phyloP scores from a whole-genome alignment of 2,797 vertebrate species.

The Fringilla coelebs region DNA sequence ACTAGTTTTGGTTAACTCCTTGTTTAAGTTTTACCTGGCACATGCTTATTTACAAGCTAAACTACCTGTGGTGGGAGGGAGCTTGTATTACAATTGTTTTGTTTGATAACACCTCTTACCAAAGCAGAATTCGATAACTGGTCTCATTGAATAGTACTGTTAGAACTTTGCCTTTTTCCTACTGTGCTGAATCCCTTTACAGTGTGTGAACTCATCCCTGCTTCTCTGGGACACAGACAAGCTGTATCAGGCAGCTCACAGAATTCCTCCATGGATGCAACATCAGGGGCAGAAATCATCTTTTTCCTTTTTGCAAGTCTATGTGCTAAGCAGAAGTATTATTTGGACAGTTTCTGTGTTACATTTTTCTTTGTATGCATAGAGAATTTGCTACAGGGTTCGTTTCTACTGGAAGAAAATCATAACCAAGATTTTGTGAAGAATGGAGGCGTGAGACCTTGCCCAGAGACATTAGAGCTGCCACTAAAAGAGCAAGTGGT shows the following conservation, averaged over 20 bases:
- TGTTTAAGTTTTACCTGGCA: not conserved
- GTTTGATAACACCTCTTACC: not conserved
- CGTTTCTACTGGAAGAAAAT: not conserved
- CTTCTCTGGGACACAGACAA: not conserved
- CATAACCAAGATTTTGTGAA: not conserved
- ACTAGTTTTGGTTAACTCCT: not conserved
- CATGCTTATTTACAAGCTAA: not conserved
- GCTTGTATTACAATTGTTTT: not conserved
- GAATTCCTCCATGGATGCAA: not conserved
- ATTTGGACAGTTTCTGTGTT: not conserved
- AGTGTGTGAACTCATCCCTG: not conserved
- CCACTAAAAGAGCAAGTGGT: not conserved
- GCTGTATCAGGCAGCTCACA: not conserved
- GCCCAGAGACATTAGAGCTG: not conserved
- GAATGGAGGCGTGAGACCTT: not conserved
- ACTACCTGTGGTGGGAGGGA: rapidly evolving
- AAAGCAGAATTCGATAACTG: not conserved
- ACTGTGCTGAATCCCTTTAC: not conserved
- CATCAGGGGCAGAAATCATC: not conserved
- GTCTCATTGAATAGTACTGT: not conserved
- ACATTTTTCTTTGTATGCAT: not conserved
- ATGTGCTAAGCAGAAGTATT: not conserved
- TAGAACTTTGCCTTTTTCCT: not conserved
- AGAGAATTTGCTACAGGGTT: not conserved
- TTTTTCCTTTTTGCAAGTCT: not conserved